Conservation (phyloP, 2,888 invertebrate genomes). For the Argyra leucocephala region DNA sequence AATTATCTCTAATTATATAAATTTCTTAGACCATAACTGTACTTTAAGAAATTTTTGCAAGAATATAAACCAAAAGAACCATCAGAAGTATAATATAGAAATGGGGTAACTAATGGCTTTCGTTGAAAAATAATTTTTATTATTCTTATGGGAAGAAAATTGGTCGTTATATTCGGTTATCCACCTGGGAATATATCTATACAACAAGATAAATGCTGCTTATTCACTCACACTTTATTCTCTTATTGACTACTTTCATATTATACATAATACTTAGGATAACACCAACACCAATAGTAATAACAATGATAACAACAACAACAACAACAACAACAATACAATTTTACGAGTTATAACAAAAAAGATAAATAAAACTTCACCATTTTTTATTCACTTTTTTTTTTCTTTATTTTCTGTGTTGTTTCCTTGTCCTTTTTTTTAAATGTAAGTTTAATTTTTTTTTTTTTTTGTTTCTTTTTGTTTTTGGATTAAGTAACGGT, state of each 20-base stretch:
- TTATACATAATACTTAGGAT: too few species aligned
- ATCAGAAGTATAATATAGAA: background rate
- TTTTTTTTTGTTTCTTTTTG: background rate
- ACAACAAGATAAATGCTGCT: background rate
- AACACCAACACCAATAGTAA: too few species aligned
- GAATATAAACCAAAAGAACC: too few species aligned
- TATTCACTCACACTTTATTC: background rate
- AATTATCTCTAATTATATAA: too few species aligned
- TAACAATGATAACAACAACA: too few species aligned
- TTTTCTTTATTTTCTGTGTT: too few species aligned
- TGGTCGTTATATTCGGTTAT: constrained; percentile 2
- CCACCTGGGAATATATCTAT: constrained; percentile 8
- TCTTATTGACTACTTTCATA: too few species aligned
- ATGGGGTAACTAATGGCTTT: background rate
- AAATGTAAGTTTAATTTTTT: too few species aligned
- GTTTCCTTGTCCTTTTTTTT: too few species aligned
- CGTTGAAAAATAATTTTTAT: background rate
- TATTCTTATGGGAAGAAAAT: background rate
- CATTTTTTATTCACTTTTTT: background rate
- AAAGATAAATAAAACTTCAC: background rate
- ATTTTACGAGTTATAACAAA: background rate
- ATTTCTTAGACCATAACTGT: too few species aligned
- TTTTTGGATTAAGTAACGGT: background rate
- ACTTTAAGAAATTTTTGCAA: too few species aligned
- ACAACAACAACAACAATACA: background rate